Evolutionary conservation across 2,797 vertebrate species (phyloP).

Genomic region (Sebastes vulpes): DNA sequence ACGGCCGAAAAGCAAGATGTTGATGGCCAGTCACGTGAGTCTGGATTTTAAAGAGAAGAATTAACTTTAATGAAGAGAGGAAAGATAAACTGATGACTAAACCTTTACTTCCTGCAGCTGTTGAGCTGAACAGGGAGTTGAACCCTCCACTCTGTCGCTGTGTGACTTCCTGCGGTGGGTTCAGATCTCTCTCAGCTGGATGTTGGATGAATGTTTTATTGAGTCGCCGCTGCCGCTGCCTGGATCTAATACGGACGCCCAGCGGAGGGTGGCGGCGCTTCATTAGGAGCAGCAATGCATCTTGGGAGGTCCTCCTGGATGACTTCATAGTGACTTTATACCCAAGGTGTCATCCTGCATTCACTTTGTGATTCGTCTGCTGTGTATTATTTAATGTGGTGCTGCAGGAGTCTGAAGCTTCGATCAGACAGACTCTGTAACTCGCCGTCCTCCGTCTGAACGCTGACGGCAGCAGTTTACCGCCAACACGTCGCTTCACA

Average conservation of each 20-base stretch:
- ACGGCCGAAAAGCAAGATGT: too few species aligned
- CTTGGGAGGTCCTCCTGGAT: conserved; percentile 31
- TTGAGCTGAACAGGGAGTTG: not conserved
- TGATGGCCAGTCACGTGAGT: not conserved
- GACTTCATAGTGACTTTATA: conserved; percentile 11
- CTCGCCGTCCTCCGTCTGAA: not conserved
- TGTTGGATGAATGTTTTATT: conserved; percentile 17
- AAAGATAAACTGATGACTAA: not conserved
- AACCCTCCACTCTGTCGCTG: not conserved
- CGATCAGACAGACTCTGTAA: not conserved
- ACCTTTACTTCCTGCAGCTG: not conserved
- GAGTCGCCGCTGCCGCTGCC: not conserved
- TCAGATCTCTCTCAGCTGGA: not conserved
- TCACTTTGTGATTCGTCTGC: conserved; percentile 46
- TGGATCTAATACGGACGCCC: conserved; percentile 9
- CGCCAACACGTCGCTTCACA: too few species aligned
- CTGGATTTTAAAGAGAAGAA: not conserved
- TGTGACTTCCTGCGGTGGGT: not conserved
- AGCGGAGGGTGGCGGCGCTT: not conserved
- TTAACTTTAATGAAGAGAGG: not conserved
- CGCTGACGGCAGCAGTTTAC: too few species aligned
- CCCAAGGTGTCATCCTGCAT: conserved; percentile 20
- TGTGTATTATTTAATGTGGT: conserved; percentile 19
- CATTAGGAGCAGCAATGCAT: conserved; percentile 9
- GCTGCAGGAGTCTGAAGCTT: conserved; percentile 6